phyloP scores from a whole-genome alignment of 2,888 invertebrate species.

The Caenorhabditis sp. region DNA sequence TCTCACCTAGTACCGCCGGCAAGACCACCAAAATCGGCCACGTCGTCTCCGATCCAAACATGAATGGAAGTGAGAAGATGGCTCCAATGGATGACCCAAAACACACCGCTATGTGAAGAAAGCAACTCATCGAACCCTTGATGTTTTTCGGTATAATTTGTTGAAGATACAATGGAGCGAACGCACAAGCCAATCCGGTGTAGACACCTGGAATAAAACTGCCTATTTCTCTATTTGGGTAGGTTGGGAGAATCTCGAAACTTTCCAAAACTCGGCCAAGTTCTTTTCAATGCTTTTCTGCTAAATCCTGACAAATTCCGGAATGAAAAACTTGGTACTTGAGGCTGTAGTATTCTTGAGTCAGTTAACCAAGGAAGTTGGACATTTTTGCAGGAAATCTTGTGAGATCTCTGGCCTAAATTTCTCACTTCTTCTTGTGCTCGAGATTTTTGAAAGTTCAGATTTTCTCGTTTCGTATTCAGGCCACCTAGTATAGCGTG shows the following conservation, averaged over 20 bases:
- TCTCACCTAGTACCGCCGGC: slow-evolving; percentile 71
- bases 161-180: slow-evolving; percentile 78
- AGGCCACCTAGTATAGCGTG: slow-evolving; percentile 3
- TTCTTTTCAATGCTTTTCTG: too few species aligned
- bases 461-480: background rate
- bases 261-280: background rate
- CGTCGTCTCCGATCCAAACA: slow-evolving; percentile 72
- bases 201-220: slow-evolving; percentile 59
- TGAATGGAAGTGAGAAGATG: slow-evolving; percentile 76
- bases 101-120: slow-evolving; percentile 80
- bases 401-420: background rate
- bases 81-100: slow-evolving; percentile 79
- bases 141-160: slow-evolving; percentile 79
- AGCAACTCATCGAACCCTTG: slow-evolving; percentile 77
- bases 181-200: slow-evolving; percentile 76
- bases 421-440: background rate
- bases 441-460: background rate
- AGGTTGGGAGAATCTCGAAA: background rate
- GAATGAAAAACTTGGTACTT: too few species aligned
- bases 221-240: background rate
- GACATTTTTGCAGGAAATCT: background rate
- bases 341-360: background rate
- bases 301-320: too few species aligned
- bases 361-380: background rate
- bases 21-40: slow-evolving; percentile 77